Base-by-base conservation (phyloP, 2,888 invertebrate genomes). In the Schizotus pectinicornis region DNA sequence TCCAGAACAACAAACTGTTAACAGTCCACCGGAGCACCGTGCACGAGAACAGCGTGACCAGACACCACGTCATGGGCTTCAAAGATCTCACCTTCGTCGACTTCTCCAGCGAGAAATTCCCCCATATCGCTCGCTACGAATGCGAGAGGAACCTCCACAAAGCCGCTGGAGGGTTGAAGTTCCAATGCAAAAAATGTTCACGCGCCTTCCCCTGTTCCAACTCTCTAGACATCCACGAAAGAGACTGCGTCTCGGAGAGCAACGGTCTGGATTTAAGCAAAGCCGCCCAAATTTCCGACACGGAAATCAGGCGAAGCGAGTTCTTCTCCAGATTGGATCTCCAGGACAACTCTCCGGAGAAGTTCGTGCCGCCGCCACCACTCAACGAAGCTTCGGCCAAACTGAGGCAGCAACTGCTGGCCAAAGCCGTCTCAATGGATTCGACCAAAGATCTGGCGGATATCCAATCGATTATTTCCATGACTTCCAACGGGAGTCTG, bases 251-350 rank as follows among this genome's bases (percentile, higher is more conserved):
- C 1, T 6, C 69, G 36, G 42, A 59, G 38, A 37, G 55, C 9
- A 59, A 59, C 22, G 76, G 77, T 1, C 67, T 81, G 3, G 80
- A 80, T 36, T 78, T 79, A 31, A 68, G 68, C 12, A 66, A 62
- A 50, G 43, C 60, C 38, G 66, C 65, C 8, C 71, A 73, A 34
- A 65, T 75, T 12, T 70, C 81, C 43, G 86, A 86, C 12, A 86
- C 85, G 48, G 84, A 86, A 53, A 84, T 87, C 14, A 82, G 84
- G 42, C 84, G 92, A 35, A 89, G 90, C 56, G 90, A 92, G 67
- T 94, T 95, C 76, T 90, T 95, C 73, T 90, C 91, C 0, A 87
- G 90, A 61, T 80, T 94, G 14, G 89, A 92, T 73, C 83, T 92
- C 35, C 88, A 88, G 73, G 90, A 91, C 75, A 87, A 87, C 65